These are phyloP conservation scores for Acanthurus tractus DNA, from an alignment of 2,797 vertebrate genomes.

Conservation along the genomic window DNA sequence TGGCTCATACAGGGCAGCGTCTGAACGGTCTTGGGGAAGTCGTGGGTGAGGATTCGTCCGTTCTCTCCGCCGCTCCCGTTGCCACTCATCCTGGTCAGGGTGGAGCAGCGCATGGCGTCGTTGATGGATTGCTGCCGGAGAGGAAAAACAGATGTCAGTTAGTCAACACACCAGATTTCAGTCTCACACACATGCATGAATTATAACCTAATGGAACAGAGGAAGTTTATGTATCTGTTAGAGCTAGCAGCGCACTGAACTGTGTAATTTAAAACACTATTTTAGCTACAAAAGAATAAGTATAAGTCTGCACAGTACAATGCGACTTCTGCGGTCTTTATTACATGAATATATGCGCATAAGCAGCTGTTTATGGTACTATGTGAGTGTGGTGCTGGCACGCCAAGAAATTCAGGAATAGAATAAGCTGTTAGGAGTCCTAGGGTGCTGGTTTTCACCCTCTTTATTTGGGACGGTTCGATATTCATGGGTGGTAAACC, in stretches of 20 bases:
- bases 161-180: constrained; percentile 8
- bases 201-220: constrained; percentile 27
- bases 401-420: constrained; percentile 1
- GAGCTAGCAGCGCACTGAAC: constrained; percentile 31
- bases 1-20: constrained; percentile 99
- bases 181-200: neutral
- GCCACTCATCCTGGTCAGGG: constrained; percentile 93
- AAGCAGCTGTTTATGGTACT: constrained; percentile 43
- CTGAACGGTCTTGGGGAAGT: constrained; percentile 98
- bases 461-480: constrained; percentile 46
- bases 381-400: constrained; percentile 52
- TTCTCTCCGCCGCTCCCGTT: constrained; percentile 92
- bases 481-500: constrained; percentile 54
- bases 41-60: constrained; percentile 96
- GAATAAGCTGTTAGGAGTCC: constrained; percentile 39
- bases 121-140: constrained; percentile 96
- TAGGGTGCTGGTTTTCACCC: constrained; percentile 37
- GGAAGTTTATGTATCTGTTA: constrained; percentile 36
- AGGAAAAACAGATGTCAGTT: constrained; percentile 76
- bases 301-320: constrained; percentile 5
- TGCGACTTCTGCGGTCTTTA: constrained; percentile 5
- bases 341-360: constrained; percentile 16
- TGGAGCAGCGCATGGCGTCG: constrained; percentile 97
- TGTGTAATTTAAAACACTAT: neutral
- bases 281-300: neutral